Percentiles rank a stretch among this genome's conserved stretches.
Evolutionary conservation across 1,140 invertebrate species (phyloP).

Genomic region (Triops longicaudatus): DNA sequence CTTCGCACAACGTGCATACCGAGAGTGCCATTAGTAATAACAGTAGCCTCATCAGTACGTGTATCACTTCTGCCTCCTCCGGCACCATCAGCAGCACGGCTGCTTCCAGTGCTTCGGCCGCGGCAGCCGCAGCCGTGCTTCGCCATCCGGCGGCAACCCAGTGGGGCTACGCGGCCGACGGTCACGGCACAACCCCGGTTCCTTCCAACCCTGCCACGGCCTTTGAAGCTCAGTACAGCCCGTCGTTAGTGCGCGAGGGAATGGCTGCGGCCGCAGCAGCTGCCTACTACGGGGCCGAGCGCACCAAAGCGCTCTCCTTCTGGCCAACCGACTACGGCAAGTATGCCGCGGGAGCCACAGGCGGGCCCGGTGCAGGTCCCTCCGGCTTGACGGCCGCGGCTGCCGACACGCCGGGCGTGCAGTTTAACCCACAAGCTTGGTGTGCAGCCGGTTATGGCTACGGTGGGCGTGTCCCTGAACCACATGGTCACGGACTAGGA

Average conservation of each 20-base stretch:
- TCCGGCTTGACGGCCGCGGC: slow-evolving; percentile 42
- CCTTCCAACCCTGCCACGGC: slow-evolving; percentile 38
- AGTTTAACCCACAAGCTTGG: slow-evolving; percentile 35
- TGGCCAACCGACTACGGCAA: slow-evolving; percentile 50
- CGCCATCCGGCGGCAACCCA: slow-evolving; percentile 57
- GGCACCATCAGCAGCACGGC: background rate
- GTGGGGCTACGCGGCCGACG: slow-evolving; percentile 54
- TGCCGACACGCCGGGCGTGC: slow-evolving; percentile 42
- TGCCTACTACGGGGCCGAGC: slow-evolving; percentile 45
- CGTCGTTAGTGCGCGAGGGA: slow-evolving; percentile 55
- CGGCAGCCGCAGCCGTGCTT: slow-evolving; percentile 46
- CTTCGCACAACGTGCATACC: background rate
- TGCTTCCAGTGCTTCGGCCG: slow-evolving; percentile 19
- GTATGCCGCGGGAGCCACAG: slow-evolving; percentile 44
- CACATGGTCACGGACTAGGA: slow-evolving; percentile 35
- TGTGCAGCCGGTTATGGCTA: slow-evolving; percentile 49
- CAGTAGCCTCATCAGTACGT: slow-evolving; percentile 23
- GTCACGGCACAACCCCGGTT: slow-evolving; percentile 47
- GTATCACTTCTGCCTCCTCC: slow-evolving; percentile 2
- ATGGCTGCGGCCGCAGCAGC: slow-evolving; percentile 49
- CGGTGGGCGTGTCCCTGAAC: slow-evolving; percentile 37
- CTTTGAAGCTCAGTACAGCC: slow-evolving; percentile 46
- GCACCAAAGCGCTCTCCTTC: slow-evolving; percentile 49
- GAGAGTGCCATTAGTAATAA: slow-evolving; percentile 21
- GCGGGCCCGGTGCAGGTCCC: slow-evolving; percentile 45